Conservation (phyloP, 2,113 vertebrate genomes). For the Coracopsis vasa region DNA sequence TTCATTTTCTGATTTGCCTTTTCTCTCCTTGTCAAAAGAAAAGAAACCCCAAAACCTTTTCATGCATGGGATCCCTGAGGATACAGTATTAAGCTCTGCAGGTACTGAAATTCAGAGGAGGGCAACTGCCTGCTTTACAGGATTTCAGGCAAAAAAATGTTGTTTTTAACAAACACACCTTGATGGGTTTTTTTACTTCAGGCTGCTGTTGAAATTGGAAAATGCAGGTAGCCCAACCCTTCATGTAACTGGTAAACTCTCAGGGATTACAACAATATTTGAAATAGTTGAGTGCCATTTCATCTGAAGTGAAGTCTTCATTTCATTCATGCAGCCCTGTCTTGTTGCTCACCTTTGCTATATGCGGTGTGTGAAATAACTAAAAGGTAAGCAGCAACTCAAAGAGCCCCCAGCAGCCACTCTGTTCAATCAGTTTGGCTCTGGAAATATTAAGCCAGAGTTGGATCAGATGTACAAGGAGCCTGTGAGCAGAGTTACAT, state of each 20-base stretch:
- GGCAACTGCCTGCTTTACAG: not conserved
- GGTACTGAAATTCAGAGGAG: not conserved
- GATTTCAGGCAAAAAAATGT: not conserved
- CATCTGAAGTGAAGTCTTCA: not conserved
- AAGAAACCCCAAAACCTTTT: not conserved
- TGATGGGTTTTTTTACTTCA: not conserved
- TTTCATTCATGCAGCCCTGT: not conserved
- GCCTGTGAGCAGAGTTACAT: not conserved
- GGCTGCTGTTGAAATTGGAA: not conserved
- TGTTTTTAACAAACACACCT: not conserved
- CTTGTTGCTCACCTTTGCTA: not conserved
- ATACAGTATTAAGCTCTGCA: not conserved
- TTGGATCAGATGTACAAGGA: not conserved
- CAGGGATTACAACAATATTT: not conserved
- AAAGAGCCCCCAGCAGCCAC: not conserved
- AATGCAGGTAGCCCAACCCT: not conserved
- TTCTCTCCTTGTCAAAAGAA: not conserved
- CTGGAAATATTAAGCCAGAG: not conserved
- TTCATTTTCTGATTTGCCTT: not conserved
- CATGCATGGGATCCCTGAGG: not conserved
- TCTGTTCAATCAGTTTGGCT: not conserved
- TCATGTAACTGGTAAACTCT: not conserved
- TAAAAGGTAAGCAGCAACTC: accelerated
- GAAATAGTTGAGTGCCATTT: not conserved
- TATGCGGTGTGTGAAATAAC: not conserved